Evolutionary conservation across 2,113 vertebrate genomes (phyloP), one percentile per base, ranked within the genome.

Genomic region (Trematocara nigrifrons): DNA sequence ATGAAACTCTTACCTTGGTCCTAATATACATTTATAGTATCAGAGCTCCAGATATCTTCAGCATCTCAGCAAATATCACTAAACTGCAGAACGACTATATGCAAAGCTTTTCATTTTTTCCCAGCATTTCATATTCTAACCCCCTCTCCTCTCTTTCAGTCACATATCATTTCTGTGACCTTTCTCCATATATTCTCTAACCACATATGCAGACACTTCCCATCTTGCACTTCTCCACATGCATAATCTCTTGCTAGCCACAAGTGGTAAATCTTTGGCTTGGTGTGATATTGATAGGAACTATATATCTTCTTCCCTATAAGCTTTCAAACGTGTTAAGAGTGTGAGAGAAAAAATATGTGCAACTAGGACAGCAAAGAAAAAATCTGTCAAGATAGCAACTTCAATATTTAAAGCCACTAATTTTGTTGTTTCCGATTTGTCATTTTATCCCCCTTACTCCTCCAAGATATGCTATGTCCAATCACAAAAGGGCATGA

Each of bases 151-250:
- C 76, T 79, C 47, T 54, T 78, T 59, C 80, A 66, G 61, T 40
- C 35, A 66, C n/a, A 87, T 86, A 90, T 84, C 82, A 88, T 85
- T 79, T 89, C 49, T 42, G 29, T 85, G 91, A 83, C 91, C 86
- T 88, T 91, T 87, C 13, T 52, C 15, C 81, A 82, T 86, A 89
- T 59, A 91, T 82, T 86, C 15, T 90, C 79, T 80, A 85, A 85
- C 66, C 84, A 86, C 83, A 92, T 81, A 90, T 89, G 81, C 83
- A 83, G 56, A 85, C 80, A 69, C 77, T 83, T 88, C 85, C 78
- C 29, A 84, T 90, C 54, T 33, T 79, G 59, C 6, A n/a, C 66
- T 84, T 87, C 85, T 87, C 86, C 59, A 76, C 86, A 87, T 66
- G 35, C 79, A 86, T 74, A 52, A 86, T 88, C 57, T 79, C 88